Conservation (phyloP, 2,797 vertebrate species). For the Platyrinchus mystaceus region DNA sequence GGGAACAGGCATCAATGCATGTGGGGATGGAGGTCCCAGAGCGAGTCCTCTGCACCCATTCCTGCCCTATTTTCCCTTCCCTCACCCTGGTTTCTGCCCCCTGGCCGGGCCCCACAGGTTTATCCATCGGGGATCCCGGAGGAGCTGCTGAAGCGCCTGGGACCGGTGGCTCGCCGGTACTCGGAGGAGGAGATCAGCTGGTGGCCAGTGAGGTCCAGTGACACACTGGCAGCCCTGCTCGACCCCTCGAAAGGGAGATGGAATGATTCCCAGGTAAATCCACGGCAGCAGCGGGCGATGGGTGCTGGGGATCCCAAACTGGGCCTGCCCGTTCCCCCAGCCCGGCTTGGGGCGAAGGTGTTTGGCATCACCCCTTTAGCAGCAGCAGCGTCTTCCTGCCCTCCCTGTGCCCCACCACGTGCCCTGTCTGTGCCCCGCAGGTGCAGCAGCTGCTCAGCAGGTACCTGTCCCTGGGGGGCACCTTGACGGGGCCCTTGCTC, state of each 20-base stretch:
- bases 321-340: accelerated
- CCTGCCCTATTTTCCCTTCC: not conserved
- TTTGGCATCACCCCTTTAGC: accelerated
- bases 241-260: accelerated
- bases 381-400: not conserved
- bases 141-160: slow-evolving; percentile 36
- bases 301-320: not conserved
- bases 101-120: not conserved
- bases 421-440: not conserved
- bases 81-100: not conserved
- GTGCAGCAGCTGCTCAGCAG: slow-evolving; percentile 20
- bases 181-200: not conserved
- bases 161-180: slow-evolving; percentile 8
- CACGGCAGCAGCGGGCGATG: accelerated
- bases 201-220: slow-evolving; percentile 32
- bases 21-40: accelerated
- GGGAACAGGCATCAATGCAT: accelerated
- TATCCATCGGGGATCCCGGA: slow-evolving; percentile 36
- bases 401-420: accelerated
- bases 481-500: slow-evolving; percentile 30
- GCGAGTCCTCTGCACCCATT: accelerated
- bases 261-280: slow-evolving; percentile 45
- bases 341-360: accelerated
- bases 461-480: slow-evolving; percentile 55
- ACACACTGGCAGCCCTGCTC: slow-evolving; percentile 45